Evolutionary conservation across 1,140 invertebrate species (phyloP), one percentile per base, ranked within the genome.

Genomic region (Amphibalanus amphitrite): DNA sequence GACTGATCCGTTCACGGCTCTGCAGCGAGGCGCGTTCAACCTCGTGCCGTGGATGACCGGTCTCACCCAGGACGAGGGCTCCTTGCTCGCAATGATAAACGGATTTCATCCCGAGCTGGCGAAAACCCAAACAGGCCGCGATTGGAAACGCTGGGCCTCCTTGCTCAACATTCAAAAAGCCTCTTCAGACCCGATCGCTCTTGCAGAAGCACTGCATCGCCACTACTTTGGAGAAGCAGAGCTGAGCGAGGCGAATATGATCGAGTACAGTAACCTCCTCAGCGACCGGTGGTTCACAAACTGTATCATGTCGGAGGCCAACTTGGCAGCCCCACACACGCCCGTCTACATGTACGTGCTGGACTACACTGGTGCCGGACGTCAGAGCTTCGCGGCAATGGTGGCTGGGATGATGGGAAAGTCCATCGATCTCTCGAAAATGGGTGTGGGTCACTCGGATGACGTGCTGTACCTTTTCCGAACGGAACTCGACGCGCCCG

Each of bases 11-110:
- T 76, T 80, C 72, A 68, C 70, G 26, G 26, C 74, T 33, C 33
- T 38, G 33, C 33, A 38, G 33, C 81, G 81, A 82, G 78, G 78
- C 25, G 40, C 75, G 26, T 78, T 79, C 69, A 73, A 75, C 59
- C 73, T 74, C 47, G 78, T 80, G 29, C 80, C 79, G 23, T 76
- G 79, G 33, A 72, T 81, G 10, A 74, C 77, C 29, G 77, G 78
- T 13, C 74, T 79, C n/a, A 79, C 79, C 13, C 75, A 71, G 68
- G 77, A 79, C 70, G 78, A 79, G 72, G 79, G 74, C 20, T 65
- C 26, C 25, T 70, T 72, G 71, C 71, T 75, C 29, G 72, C 72
- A 20, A 71, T 71, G 40, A 73, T 74, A 71, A 25, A 71, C 73
- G 6, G 23, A 3, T 23, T 65, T 23, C 6, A 65, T 26, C 23